Evolutionary conservation across 1,140 invertebrate species (phyloP), one percentile per base, ranked within the genome.

Genomic region (Atta texana): DNA sequence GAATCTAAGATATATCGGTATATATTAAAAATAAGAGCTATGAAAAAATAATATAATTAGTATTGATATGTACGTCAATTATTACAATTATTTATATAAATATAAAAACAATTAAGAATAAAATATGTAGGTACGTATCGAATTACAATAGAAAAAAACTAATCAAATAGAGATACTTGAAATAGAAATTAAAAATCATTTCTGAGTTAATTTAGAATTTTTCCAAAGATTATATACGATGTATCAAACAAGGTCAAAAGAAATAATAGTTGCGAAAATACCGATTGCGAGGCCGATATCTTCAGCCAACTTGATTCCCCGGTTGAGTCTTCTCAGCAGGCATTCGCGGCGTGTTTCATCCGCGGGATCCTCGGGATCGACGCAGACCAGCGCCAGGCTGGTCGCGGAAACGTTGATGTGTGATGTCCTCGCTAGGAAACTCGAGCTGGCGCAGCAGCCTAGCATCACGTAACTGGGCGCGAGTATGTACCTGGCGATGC

Each of bases 381-480:
- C 85, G 91, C 96, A 95, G 72, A 96, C 95, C 87, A 96, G 96
- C 53, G 96, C 96, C 53, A 97, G 92, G 90, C 96, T 96, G 1
- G 95, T 95, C 0, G 96, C 94, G 76, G 97, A 91, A 63, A 96
- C 91, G 94, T 97, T 96, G 5, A 97, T 94, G 72, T 96, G 95
- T 0, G 96, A 95, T 0, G 96, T 95, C 80, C 96, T 93, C 6
- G 96, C 96, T 16, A 96, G 92, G n/a, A 95, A 96, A 14, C 96
- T 93, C 21, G 96, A 95, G 66, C 96, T 96, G 6, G 95, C 87
- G 21, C 95, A 96, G 1, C 96, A 76, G 0, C 97, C 97, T 77
- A 97, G 94, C 7, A 97, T 87, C 0, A 96, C 94, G 88, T 97
- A 97, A 18, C 96, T 95, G 16, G 96, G 96, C 21, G 97, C 90